Percentiles rank a stretch among this genome's conserved stretches.
Evolutionary conservation across 2,888 invertebrate genomes (phyloP).

Genomic region (Hylaea fasciaria): DNA sequence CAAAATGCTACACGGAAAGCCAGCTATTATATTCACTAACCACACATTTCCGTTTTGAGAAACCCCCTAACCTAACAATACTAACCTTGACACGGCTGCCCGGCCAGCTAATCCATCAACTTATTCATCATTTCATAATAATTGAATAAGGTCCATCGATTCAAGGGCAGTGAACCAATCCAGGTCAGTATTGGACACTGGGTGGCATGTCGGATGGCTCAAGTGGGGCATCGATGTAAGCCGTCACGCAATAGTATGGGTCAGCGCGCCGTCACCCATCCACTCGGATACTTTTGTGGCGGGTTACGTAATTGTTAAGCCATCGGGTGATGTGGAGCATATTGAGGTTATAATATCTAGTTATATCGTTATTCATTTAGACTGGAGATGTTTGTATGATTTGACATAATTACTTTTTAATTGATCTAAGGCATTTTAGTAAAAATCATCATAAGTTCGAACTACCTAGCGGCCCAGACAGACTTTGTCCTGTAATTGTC

Average conservation of each 20-base stretch:
- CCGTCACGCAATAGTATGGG: slow-evolving; percentile 58
- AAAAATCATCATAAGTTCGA: too few species aligned
- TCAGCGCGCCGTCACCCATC: slow-evolving; percentile 49
- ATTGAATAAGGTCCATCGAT: slow-evolving; percentile 41
- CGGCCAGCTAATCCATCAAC: slow-evolving; percentile 42
- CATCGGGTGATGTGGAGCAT: slow-evolving; percentile 18
- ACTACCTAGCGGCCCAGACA: too few species aligned
- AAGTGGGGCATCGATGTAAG: slow-evolving; percentile 71
- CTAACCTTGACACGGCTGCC: slow-evolving; percentile 63
- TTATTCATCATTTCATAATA: slow-evolving; percentile 34
- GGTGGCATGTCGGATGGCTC: slow-evolving; percentile 13
- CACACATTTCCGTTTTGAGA: neutral
- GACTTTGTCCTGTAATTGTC: too few species aligned
- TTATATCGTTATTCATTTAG: neutral
- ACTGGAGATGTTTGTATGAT: too few species aligned
- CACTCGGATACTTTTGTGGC: slow-evolving; percentile 37
- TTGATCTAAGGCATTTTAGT: too few species aligned
- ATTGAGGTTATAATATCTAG: neutral
- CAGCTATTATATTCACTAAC: neutral
- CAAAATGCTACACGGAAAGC: too few species aligned
- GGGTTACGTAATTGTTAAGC: slow-evolving; percentile 28
- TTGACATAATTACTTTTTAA: too few species aligned
- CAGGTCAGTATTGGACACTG: slow-evolving; percentile 27
- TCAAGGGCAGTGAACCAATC: slow-evolving; percentile 65
- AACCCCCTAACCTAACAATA: slow-evolving; percentile 36